Percentiles rank a stretch among this genome's conserved stretches.
phyloP scores from a whole-genome alignment of 2,888 invertebrate species.

The Coenonympha glycerion region DNA sequence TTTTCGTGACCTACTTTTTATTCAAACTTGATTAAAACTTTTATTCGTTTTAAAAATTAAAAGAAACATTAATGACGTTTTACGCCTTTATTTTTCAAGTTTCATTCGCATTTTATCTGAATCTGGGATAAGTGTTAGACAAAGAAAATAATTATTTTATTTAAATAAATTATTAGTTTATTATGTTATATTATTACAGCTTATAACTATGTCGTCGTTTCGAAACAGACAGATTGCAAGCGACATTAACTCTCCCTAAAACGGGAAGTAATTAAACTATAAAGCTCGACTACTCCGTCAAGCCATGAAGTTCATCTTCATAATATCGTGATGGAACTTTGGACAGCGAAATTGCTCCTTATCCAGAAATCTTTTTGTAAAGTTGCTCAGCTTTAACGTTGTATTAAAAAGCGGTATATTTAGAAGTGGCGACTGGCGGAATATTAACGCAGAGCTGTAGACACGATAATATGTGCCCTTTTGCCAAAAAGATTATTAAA shows the following conservation, averaged over 20 bases:
- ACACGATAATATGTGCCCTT: too few relatives aligned
- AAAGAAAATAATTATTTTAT: too few relatives aligned
- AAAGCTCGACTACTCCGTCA: not conserved
- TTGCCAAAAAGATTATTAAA: too few relatives aligned
- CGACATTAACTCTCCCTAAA: not conserved
- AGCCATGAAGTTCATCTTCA: conserved; percentile 7
- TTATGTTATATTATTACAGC: too few relatives aligned
- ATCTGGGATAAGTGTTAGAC: too few relatives aligned
- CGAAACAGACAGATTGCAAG: not conserved
- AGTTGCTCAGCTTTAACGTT: too few relatives aligned
- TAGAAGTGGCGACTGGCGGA: too few relatives aligned
- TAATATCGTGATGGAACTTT: conserved; percentile 3
- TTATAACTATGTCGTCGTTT: not conserved
- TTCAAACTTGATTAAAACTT: not conserved
- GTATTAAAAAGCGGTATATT: too few relatives aligned
- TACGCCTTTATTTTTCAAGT: not conserved
- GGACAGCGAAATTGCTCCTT: not conserved
- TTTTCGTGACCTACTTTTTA: not conserved
- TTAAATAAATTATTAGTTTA: too few relatives aligned
- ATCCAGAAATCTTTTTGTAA: not conserved
- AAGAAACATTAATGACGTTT: not conserved
- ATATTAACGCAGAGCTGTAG: too few relatives aligned
- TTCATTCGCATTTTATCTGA: too few relatives aligned
- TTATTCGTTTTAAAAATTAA: not conserved
- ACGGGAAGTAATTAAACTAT: conserved; percentile 10